Evolutionary conservation across 92 coral and sea anemone genomes (phyloP), one percentile per base, ranked within the genome.

Genomic region (Metridium senile): DNA sequence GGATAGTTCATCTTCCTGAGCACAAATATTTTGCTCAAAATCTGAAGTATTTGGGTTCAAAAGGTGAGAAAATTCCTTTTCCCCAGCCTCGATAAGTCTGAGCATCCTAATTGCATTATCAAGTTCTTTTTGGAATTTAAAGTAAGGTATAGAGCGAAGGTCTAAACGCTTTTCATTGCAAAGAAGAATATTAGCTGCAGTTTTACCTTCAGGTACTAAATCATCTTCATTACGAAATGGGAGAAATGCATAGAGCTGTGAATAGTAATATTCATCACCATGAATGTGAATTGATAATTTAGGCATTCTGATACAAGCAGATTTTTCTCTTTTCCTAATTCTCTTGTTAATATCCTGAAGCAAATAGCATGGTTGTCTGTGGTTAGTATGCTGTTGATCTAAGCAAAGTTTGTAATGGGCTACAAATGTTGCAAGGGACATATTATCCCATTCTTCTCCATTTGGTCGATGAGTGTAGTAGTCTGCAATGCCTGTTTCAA

Each of bases 241-340:
- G 23, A 80, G 34, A 46, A 62, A 72, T 59, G 77, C 77, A 70
- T 62, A 70, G 20, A 70, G 71, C 31, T 70, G 63, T 49, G 67
- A 43, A 63, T 81, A 81, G 26, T 52, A 81, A 65, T 81, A 81
- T 0, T 81, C 86, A 74, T 82, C 70, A 39, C 69, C 69, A 66
- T 68, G 69, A 20, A 22, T 70, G 20, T 39, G 62, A 30, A 68
- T 27, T 9, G 43, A 20, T 66, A 81, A 31, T 32, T 64, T 52
- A 27, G 86, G 80, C 58, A 56, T 81, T 74, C 86, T 73, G 26
- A 81, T 27, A 64, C 80, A 81, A 30, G 86, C 80, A 64, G 47
- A 58, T 49, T 51, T 77, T 43, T 31, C 59, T 39, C 82, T 49
- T 28, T 77, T 56, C 52, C 74, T 77, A 39, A 66, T 33, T 66